phyloP scores from a whole-genome alignment of 2,797 vertebrate genomes.

The Enteromius viviparus region DNA sequence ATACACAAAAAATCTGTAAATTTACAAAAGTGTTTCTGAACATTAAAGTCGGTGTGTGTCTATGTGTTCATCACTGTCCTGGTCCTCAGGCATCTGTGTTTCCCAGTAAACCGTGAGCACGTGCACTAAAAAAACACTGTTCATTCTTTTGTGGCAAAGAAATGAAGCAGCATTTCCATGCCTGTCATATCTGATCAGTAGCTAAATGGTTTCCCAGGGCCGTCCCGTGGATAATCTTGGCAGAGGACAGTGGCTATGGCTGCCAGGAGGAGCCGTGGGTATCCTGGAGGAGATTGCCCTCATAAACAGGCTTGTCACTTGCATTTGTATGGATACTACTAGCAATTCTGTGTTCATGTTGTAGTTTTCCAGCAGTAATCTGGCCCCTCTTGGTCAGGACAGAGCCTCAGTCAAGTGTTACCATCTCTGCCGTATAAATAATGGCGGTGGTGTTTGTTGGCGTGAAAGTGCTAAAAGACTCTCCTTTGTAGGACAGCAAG shows the following conservation, averaged over 20 bases:
- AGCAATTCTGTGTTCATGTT: constrained; percentile 62
- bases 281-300: constrained; percentile 62
- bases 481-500: constrained; percentile 8
- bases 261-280: constrained; percentile 76
- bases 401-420: constrained; percentile 59
- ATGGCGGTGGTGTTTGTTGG: constrained; percentile 36
- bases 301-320: constrained; percentile 75
- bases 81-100: constrained; percentile 25
- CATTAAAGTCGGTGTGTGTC: neutral
- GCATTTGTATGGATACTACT: constrained; percentile 74
- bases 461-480: constrained; percentile 2
- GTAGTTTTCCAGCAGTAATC: constrained; percentile 60
- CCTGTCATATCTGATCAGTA: constrained; percentile 80
- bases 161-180: constrained; percentile 74
- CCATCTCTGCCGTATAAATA: neutral
- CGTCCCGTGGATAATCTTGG: constrained; percentile 68
- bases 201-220: constrained; percentile 72
- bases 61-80: neutral
- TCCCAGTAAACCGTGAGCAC: constrained; percentile 50
- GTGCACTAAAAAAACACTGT: constrained; percentile 35
- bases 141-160: constrained; percentile 55
- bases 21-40: neutral
- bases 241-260: constrained; percentile 62
- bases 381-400: constrained; percentile 59
- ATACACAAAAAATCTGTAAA: neutral